Conservation (phyloP, 2,797 vertebrate species). For the Enteromius argenteus region DNA sequence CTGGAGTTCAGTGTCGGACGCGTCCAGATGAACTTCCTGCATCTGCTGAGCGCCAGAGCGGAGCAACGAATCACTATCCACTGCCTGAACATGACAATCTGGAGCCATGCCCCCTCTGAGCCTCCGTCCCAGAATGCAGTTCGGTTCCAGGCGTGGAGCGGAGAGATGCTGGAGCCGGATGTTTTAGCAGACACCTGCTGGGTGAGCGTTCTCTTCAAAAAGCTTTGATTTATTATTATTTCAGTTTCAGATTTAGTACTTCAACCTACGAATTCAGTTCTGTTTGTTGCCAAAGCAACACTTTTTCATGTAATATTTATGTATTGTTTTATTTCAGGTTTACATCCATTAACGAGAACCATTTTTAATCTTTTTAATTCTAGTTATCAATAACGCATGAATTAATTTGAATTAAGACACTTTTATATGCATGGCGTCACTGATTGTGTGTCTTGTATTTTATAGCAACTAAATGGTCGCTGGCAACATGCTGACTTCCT, state of each 20-base stretch:
- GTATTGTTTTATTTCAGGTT: background rate
- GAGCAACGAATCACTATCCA: constrained; percentile 94
- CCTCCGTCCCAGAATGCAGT: constrained; percentile 74
- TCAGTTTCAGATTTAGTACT: background rate
- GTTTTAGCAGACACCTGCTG: constrained; percentile 90
- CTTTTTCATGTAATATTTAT: background rate
- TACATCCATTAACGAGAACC: background rate
- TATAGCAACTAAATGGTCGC: constrained; percentile 89
- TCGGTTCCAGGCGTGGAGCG: constrained; percentile 90
- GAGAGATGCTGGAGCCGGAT: constrained; percentile 87
- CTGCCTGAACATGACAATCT: constrained; percentile 90
- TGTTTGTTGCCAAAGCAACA: background rate
- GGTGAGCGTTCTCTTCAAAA: constrained; percentile 76
- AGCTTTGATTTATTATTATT: background rate
- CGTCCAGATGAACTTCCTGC: constrained; percentile 97
- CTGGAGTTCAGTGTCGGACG: constrained; percentile 85
- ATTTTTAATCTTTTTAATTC: background rate
- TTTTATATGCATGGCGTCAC: background rate
- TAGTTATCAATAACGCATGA: constrained; percentile 3
- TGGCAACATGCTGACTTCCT: constrained; percentile 93
- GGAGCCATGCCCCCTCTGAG: constrained; percentile 76
- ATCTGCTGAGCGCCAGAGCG: constrained; percentile 91
- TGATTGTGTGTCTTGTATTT: constrained; percentile 1
- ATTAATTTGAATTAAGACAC: background rate
- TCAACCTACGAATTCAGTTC: background rate